These are phyloP conservation scores for Sphaeridia pumilis DNA, from an alignment of 2,888 invertebrate genomes.

Conservation along the genomic window DNA sequence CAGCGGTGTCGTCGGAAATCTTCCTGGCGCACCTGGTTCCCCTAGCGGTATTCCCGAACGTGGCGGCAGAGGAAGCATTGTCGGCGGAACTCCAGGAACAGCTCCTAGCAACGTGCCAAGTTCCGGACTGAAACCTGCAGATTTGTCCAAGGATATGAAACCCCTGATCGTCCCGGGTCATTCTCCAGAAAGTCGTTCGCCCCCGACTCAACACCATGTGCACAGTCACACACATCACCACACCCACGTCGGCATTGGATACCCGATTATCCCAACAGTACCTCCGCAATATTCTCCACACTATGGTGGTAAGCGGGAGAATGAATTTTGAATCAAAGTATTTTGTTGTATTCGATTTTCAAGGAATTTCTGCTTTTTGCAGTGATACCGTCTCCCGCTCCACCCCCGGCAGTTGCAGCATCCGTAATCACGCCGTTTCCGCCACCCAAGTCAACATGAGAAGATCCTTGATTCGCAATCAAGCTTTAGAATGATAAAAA, in stretches of 20 bases:
- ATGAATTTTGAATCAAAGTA: no score
- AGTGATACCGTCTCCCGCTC: conserved; percentile 28
- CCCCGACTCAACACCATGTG: conserved; percentile 87
- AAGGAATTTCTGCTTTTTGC: conserved; percentile 18
- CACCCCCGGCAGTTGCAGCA: conserved; percentile 8
- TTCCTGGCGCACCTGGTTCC: conserved; percentile 1
- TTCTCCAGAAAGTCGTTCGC: conserved; percentile 51
- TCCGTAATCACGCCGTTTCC: conserved; percentile 43
- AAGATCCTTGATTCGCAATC: no score
- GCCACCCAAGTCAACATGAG: conserved; percentile 34
- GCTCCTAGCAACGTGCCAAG: conserved; percentile 17
- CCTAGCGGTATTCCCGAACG: conserved; percentile 6
- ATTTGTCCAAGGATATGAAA: conserved; percentile 17
- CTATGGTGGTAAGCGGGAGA: conserved; percentile 75
- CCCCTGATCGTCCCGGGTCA: conserved; percentile 9
- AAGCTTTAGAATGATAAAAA: no score
- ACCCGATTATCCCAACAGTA: conserved; percentile 52
- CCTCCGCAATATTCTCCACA: conserved; percentile 58
- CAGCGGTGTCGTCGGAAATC: conserved; percentile 9
- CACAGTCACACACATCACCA: conserved; percentile 79
- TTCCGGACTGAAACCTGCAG: conserved; percentile 19
- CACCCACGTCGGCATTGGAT: conserved; percentile 86
- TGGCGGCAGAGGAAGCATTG: conserved; percentile 7
- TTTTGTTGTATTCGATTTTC: no score
- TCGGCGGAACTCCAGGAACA: conserved; percentile 11